Evolutionary conservation across 2,888 invertebrate species (phyloP), one percentile per base, ranked within the genome.

Genomic region (Thysanoteuthis rhombus): DNA sequence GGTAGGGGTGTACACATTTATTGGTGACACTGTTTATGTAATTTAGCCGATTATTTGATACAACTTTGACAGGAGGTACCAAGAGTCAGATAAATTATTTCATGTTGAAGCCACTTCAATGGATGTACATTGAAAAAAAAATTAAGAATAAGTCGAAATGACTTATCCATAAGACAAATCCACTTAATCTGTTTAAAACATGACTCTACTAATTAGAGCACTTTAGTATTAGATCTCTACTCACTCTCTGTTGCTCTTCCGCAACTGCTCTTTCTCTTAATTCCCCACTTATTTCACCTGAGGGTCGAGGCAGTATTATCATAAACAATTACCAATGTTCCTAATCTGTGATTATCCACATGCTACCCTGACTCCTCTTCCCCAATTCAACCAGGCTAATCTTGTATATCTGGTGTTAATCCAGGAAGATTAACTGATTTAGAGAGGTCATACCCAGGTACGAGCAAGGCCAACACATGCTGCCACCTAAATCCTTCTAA

Each of bases 371-470:
- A 75, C 75, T n/a, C 36, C 75, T 12, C 75, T 4, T 12, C 36
- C 75, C 75, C n/a, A 75, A 75, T 75, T 75, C n/a, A 75, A 75
- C n/a, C 3, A 16, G 12, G 75, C n/a, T 75, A 75, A 75, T 75
- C 75, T n/a, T 75, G 75, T 75, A 75, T 75, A 75, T 75, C 75
- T 75, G 75, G n/a, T 75, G 75, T 75, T 75, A 75, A 75, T n/a
- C 75, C n/a, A 36, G 75, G 75, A 16, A 75, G 75, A 75, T 75
- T 75, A 75, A 75, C 75, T n/a, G 75, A 75, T n/a, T 75, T 75
- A 36, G 3, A 75, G 36, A n/a, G 75, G 36, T 75, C 75, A 75
- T n/a, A 75, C 75, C 75, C 16, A 8, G 75, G 75, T 75, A 75
- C 75, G 12, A 75, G 36, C 75, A 75, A 75, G 75, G 75, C 36